Evolutionary conservation across 2,888 invertebrate species (phyloP), one percentile per base, ranked within the genome.

Genomic region (Belgica antarctica): DNA sequence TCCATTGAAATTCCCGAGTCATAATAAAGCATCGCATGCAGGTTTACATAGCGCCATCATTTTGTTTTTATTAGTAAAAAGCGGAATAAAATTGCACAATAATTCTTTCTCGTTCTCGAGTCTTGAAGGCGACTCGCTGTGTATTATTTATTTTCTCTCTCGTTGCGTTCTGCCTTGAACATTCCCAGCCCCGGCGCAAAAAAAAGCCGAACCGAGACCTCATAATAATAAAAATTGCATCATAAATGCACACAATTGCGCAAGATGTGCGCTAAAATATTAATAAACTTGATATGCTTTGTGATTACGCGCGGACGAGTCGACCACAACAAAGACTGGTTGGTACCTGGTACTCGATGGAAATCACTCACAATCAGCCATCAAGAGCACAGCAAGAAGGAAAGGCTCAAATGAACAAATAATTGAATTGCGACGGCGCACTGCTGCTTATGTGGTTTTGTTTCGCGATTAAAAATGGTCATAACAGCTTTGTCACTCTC

Each of bases 71-170:
- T 68, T 68, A 34, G 68, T 27, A 59, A 59, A 59, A 22, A 57
- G n/a, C 34, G 47, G 34, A 57, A 24, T 31, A 52, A 68, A 57
- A 68, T 68, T 57, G 47, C 68, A 68, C 68, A 65, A 65, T 65
- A 65, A 46, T 46, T 41, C 46, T 65, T 65, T 25, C 22, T 63
- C 36, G 10, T 63, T 63, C 19, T n/a, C 28, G 46, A n/a, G 47
- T 52, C 41, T 27, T n/a, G 19, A 19, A 10, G 12, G 28, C 28
- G 65, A 66, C 65, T 66, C 27, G 65, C 68, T 34, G 68, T 68
- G 68, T 57, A 68, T 68, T 68, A 52, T 68, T 57, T 68, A 68
- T 65, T 59, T 59, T 25, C 15, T 59, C 46, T 59, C 52, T 52
- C 22, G 52, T 41, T 7, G 10, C 3, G 19, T 17, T 7, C 52